Evolutionary conservation across 2,113 vertebrate genomes (phyloP).

Genomic region (Phyllostomus hastatus): DNA sequence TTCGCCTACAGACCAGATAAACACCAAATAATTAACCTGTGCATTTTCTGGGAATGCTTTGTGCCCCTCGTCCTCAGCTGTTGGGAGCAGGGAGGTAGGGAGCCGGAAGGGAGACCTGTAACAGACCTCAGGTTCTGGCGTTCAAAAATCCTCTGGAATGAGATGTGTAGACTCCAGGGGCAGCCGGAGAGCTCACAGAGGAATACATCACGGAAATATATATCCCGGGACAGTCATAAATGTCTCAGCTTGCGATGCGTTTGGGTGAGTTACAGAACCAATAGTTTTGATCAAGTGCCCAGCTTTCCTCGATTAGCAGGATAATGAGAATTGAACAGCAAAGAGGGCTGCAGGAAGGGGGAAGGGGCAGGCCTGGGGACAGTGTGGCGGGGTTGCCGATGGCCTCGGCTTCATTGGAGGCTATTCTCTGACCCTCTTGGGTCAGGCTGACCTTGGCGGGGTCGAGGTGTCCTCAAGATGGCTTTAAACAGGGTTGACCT

Average conservation of each 20-base stretch:
- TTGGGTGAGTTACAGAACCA: conserved; percentile 68
- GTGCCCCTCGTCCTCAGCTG: not conserved
- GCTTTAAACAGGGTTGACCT: not conserved
- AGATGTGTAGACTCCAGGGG: conserved; percentile 22
- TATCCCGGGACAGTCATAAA: conserved; percentile 41
- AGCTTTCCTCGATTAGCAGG: conserved; percentile 55
- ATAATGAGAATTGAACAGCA: conserved; percentile 46
- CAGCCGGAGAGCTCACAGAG: not conserved
- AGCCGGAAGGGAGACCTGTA: not conserved
- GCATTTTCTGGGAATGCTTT: not conserved
- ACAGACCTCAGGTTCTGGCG: not conserved
- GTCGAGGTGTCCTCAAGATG: not conserved
- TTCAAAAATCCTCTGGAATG: not conserved
- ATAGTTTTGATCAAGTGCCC: conserved; percentile 66
- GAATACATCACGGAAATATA: conserved; percentile 44
- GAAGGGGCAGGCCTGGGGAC: not conserved
- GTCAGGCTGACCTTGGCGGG: not conserved
- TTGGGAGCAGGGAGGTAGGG: not conserved
- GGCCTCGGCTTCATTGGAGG: not conserved
- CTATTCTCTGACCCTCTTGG: not conserved
- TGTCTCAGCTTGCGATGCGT: conserved; percentile 38
- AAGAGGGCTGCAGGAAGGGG: not conserved
- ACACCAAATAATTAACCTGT: not conserved
- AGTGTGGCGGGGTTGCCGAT: not conserved
- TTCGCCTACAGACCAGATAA: not conserved